Conservation (phyloP, 2,888 invertebrate species). For the Drosophila quinaria region DNA sequence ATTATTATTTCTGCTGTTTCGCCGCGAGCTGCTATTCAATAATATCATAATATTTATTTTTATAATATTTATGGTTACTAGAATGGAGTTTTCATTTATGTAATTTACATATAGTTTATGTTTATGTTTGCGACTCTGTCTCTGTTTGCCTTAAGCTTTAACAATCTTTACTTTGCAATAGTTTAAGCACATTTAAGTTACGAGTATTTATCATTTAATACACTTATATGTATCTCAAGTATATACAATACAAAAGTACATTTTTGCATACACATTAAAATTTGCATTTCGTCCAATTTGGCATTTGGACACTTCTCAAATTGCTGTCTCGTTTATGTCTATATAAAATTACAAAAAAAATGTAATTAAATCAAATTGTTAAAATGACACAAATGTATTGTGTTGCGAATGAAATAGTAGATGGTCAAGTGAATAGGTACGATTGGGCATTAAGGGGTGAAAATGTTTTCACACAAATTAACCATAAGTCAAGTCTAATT, state of each 20-base stretch:
- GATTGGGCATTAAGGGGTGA: background rate
- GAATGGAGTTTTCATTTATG: constrained; percentile 58
- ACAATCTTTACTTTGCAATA: constrained; percentile 75
- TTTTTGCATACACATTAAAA: constrained; percentile 21
- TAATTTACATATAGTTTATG: constrained; percentile 69
- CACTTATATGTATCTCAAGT: constrained; percentile 23
- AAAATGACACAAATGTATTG: constrained; percentile 35
- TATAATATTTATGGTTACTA: constrained; percentile 52
- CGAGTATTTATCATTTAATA: constrained; percentile 30
- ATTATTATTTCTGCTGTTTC: constrained; percentile 46
- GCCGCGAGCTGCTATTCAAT: constrained; percentile 60
- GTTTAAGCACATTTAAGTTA: constrained; percentile 58
- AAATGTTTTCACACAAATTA: constrained; percentile 1
- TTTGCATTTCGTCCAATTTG: constrained; percentile 22
- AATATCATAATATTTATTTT: constrained; percentile 40
- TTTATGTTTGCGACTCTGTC: constrained; percentile 2
- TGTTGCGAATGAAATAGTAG: constrained; percentile 13
- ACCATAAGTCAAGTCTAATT: background rate
- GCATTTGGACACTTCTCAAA: constrained; percentile 35
- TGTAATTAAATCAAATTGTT: constrained; percentile 51
- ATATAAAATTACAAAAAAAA: constrained; percentile 34
- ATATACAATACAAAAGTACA: constrained; percentile 51
- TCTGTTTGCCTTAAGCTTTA: constrained; percentile 68
- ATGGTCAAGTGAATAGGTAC: constrained; percentile 48
- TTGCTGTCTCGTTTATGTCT: constrained; percentile 32